phyloP scores from a whole-genome alignment of 2,888 invertebrate species.

The Acleris sparsana region DNA sequence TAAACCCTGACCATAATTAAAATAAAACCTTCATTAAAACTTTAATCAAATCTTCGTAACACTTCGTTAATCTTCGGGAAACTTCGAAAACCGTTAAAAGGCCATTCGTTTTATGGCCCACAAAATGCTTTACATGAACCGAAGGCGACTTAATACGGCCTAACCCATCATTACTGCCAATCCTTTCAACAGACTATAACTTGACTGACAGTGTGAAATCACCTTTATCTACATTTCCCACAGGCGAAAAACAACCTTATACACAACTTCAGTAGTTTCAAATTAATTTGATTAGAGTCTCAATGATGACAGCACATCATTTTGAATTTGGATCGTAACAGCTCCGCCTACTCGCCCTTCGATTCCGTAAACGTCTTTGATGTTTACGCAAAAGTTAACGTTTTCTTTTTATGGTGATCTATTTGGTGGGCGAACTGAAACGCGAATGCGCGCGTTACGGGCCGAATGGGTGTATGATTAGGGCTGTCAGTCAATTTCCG shows the following conservation, averaged over 20 bases:
- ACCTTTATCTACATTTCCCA: constrained; percentile 36
- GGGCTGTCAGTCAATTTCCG: constrained; percentile 44
- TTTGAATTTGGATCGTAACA: constrained; percentile 54
- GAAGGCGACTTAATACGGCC: constrained; percentile 43
- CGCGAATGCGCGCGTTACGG: constrained; percentile 24
- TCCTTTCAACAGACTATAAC: constrained; percentile 50
- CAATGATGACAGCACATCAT: constrained; percentile 61
- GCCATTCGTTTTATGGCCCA: constrained; percentile 27
- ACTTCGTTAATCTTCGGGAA: constrained; percentile 24
- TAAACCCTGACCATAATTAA: neutral
- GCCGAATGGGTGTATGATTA: constrained; percentile 38
- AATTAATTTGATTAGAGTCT: constrained; percentile 1
- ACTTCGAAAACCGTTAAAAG: constrained; percentile 10
- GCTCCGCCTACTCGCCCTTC: constrained; percentile 51
- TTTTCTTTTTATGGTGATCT: constrained; percentile 27
- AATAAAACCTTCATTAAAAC: constrained; percentile 19
- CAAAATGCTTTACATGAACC: constrained; percentile 43
- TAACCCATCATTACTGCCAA: constrained; percentile 66
- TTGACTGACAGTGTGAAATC: constrained; percentile 46
- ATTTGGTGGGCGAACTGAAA: constrained; percentile 31
- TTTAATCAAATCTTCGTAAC: constrained; percentile 26
- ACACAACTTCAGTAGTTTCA: constrained; percentile 12
- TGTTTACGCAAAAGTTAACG: constrained; percentile 37
- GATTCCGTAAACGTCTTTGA: constrained; percentile 45
- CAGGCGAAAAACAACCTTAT: constrained; percentile 24